Percentiles rank a stretch among this genome's conserved stretches.
Conservation (phyloP, 2,797 vertebrate species). For the Aselliscus stoliczkanus region DNA sequence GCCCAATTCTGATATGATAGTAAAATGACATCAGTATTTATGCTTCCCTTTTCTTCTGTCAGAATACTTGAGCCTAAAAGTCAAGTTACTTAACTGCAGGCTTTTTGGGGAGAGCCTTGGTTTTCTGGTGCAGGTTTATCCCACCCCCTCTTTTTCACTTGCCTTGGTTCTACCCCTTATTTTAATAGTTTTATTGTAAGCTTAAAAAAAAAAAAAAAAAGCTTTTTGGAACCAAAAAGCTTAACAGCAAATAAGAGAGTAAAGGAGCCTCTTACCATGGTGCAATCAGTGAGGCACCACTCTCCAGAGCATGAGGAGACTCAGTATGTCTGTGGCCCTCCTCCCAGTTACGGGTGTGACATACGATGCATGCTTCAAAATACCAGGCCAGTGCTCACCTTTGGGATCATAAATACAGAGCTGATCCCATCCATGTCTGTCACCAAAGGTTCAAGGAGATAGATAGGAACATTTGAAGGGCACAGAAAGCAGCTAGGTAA, state of each 20-base stretch:
- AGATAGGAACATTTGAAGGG: neutral
- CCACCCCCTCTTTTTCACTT: neutral
- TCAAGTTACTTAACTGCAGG: neutral
- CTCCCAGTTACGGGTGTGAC: neutral
- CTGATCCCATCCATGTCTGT: neutral
- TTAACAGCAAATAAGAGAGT: neutral
- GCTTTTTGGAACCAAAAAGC: neutral
- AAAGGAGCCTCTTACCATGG: neutral
- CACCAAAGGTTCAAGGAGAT: neutral
- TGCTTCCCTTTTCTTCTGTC: neutral
- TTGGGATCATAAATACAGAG: neutral
- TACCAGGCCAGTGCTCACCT: neutral
- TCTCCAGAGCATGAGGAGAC: neutral
- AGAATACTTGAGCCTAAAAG: neutral
- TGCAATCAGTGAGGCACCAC: neutral
- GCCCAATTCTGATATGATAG: neutral
- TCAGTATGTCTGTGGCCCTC: too few relatives aligned
- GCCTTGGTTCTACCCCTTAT: neutral
- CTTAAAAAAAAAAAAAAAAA: neutral
- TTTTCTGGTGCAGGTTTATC: neutral
- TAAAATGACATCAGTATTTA: neutral
- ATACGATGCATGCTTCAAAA: neutral
- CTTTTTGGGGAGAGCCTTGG: neutral
- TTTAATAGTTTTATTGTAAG: neutral
- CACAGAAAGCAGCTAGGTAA: neutral